Evolutionary conservation across 2,113 vertebrate genomes (phyloP).

Genomic region (Thunnus thynnus): DNA sequence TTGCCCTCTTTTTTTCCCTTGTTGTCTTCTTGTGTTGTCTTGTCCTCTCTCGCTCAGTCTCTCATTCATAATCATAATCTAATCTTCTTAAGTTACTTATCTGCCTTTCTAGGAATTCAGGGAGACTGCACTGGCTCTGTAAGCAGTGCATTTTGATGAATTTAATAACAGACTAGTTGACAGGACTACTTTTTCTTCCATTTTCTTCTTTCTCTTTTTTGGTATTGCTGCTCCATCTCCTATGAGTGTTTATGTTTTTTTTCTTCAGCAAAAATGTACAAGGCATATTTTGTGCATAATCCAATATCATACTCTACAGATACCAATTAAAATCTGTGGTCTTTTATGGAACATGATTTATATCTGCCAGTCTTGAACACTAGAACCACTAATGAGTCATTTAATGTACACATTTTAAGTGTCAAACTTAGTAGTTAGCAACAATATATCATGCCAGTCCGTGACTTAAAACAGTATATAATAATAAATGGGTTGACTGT

Average conservation of each 20-base stretch:
- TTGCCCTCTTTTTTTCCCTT: slow-evolving; percentile 22
- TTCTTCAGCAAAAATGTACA: too few relatives aligned
- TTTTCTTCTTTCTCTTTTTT: background rate
- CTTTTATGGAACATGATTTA: background rate
- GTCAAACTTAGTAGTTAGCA: background rate
- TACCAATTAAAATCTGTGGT: background rate
- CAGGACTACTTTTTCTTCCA: background rate
- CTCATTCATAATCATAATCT: slow-evolving; percentile 34
- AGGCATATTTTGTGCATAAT: background rate
- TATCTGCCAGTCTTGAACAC: background rate
- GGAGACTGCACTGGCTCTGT: background rate
- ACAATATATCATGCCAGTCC: background rate
- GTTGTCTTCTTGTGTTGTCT: background rate
- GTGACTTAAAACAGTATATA: background rate
- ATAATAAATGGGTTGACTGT: background rate
- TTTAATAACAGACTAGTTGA: slow-evolving; percentile 17
- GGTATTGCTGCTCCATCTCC: background rate
- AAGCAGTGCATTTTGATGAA: slow-evolving; percentile 9
- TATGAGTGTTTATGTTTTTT: background rate
- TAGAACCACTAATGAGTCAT: background rate
- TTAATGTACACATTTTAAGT: background rate
- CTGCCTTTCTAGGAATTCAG: slow-evolving; percentile 32
- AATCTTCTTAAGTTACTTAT: slow-evolving; percentile 30
- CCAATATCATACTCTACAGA: background rate
- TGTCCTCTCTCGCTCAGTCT: slow-evolving; percentile 36